Evolutionary conservation across 2,797 vertebrate species (phyloP), one percentile per base, ranked within the genome.

Genomic region (Peromyscus melanophrys): DNA sequence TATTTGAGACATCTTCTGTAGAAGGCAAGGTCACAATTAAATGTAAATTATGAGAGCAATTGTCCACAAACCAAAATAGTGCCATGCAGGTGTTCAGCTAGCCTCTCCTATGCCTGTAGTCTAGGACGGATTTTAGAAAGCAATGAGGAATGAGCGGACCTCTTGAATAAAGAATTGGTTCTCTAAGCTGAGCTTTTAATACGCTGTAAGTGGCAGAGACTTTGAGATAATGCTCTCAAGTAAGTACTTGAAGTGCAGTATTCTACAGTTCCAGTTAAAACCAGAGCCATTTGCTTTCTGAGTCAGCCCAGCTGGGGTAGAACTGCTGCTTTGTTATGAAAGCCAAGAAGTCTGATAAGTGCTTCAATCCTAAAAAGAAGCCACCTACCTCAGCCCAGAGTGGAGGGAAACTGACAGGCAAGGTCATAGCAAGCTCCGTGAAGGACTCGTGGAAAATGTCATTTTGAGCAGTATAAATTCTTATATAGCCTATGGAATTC

Each of bases 111-210:
- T 19, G 55, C 69, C 75, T 95, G 92, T 46, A 78, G 77, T 46
- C n/a, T 61, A 69, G 61, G n/a, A 57, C 43, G 17, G 31, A 73
- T 89, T 97, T 94, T 94, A 75, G 55, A 94, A 96, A 75, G 69
- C 88, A 40, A 11, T 21, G 29, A 80, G 40, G 57, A 90, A 92
- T 90, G 89, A 94, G 46, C 81, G 19, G 57, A 31, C 52, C 67
- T 52, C 61, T 21, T 71, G 43, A 52, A 90, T 34, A 19, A 97
- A 93, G 77, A 81, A 94, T 90, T 85, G 16, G 37, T 85, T 92
- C 85, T 95, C 69, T 80, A 89, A 89, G 40, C 27, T 43, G 31
- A 92, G 85, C 55, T 88, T 95, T 95, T 80, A 95, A 94, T 92
- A 75, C 52, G 37, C 73, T 37, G 23, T 75, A 86, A 83, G 57